Base-by-base conservation (phyloP, 2,888 invertebrate species). In the Rhingia rostrata region DNA sequence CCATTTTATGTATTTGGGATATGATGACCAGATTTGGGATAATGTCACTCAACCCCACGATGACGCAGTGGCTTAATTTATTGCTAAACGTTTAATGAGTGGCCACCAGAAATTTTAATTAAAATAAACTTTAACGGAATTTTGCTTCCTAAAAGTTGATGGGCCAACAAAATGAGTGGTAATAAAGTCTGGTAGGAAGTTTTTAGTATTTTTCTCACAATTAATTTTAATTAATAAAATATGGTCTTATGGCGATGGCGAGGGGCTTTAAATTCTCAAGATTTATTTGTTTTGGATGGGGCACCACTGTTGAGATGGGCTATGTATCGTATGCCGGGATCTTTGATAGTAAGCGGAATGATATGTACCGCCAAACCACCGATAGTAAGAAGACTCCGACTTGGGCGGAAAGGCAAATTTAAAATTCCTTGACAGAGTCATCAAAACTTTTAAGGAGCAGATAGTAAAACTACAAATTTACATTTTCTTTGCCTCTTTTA, bases 11-110 rank as follows among this genome's bases (percentile, higher is more conserved):
- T 60, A 60, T 51, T 43, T 60, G 51, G 37, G 39, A 51, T 37
- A 54, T 54, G 47, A 39, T 47, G 43, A 43, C 39, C 39, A 47
- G 45, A 47, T 63, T 73, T 63, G 49, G 64, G 41, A 56, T 33
- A 39, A 56, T 64, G 73, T 56, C 64, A 47, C 43, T 63, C 53
- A 53, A 63, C 54, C 54, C 53, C 22, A 53, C 53, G 1, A 22
- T 53, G 61, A 61, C 72, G 51, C 32, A 35, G 45, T 53, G n/a
- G 49, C 47, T 74, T 41, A 64, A 41, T 74, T 49, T 49, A 30
- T 30, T 30, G 22, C 66, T 74, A 58, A 74, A 74, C 41, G 58
- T 74, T 74, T 74, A 49, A 58, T 49, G 37, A 45, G 9, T 37
- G 12, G 9, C 37, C 45, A 12, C 12, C 47, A 37, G 37, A 22